Evolutionary conservation across 2,797 vertebrate species (phyloP), one percentile per base, ranked within the genome.

Genomic region (Aphelocoma californica): DNA sequence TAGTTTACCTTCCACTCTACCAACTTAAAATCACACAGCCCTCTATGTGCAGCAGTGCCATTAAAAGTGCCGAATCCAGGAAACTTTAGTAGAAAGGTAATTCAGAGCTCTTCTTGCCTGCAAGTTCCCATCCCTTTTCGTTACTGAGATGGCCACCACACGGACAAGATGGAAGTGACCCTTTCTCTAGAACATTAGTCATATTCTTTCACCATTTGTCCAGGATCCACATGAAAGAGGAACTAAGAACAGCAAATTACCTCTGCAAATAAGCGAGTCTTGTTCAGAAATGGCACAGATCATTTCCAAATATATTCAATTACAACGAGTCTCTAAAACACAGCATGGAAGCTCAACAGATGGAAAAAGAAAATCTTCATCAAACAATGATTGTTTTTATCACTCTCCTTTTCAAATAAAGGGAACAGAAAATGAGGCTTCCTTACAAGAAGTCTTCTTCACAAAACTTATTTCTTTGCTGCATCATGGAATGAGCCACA

Each of bases 1-100:
- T 92, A 96, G 90, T 96, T 97, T 96, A 93, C 93, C 89, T 95
- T 95, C 67, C 72, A 90, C 74, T 89, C 64, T 80, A 56, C 36
- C 70, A 95, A 58, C 51, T 62, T 73, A 79, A 92, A 86, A 94
- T 90, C 92, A 73, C 86, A 75, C 6, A 74, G 34, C 29, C 10
- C 67, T 85, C 86, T 95, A 70, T 90, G 90, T 77, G 60, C 80
- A 90, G 93, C 57, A 86, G 74, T 77, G 60, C 42, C 74, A 89
- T 95, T 96, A 94, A 88, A 96, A 94, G 78, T 80, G 88, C 56
- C 28, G 45, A 92, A 88, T 82, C 70, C 60, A 77, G 81, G 90
- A 81, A 95, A 93, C 90, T 92, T 83, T 34, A 79, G 61, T 40
- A 62, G 77, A 91, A 94, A 92, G 88, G 65, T 62, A 96, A 95